Evolutionary conservation across 2,888 invertebrate species (phyloP).

Genomic region (Euproctis similis): DNA sequence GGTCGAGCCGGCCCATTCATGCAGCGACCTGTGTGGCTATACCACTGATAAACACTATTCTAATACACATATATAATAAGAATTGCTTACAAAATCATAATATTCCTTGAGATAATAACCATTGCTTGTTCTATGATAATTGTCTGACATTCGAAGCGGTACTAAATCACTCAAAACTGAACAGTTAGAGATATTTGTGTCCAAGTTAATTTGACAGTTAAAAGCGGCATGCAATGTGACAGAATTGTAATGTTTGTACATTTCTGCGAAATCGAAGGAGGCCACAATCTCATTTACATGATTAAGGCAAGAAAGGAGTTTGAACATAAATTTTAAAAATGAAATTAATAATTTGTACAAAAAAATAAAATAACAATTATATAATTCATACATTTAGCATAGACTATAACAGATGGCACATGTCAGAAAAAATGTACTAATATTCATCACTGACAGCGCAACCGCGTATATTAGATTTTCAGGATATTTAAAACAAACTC

Average conservation of each 20-base stretch:
- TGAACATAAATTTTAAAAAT: neutral
- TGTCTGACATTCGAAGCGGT: slow-evolving; percentile 1
- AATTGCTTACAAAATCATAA: too few species aligned
- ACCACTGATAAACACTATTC: too few species aligned
- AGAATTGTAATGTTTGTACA: slow-evolving; percentile 1
- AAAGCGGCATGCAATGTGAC: slow-evolving; percentile 2
- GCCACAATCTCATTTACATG: slow-evolving; percentile 1
- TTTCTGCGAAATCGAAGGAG: slow-evolving; percentile 1
- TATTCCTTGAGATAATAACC: neutral
- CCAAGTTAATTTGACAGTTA: slow-evolving; percentile 3
- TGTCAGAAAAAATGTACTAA: too few species aligned
- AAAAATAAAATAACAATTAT: slow-evolving; percentile 1
- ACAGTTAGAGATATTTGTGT: neutral
- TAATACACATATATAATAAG: too few species aligned
- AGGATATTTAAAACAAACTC: neutral
- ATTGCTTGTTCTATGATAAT: slow-evolving; percentile 9
- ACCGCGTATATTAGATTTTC: too few species aligned
- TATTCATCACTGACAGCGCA: too few species aligned
- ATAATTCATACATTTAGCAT: too few species aligned
- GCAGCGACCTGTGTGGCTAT: too few species aligned
- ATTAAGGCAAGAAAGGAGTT: neutral
- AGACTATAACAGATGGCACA: too few species aligned
- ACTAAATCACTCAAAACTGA: slow-evolving; percentile 4
- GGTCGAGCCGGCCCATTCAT: too few species aligned
- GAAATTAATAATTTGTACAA: neutral